phyloP scores from a whole-genome alignment of 1,140 invertebrate species.

The Eufriesea mexicana region DNA sequence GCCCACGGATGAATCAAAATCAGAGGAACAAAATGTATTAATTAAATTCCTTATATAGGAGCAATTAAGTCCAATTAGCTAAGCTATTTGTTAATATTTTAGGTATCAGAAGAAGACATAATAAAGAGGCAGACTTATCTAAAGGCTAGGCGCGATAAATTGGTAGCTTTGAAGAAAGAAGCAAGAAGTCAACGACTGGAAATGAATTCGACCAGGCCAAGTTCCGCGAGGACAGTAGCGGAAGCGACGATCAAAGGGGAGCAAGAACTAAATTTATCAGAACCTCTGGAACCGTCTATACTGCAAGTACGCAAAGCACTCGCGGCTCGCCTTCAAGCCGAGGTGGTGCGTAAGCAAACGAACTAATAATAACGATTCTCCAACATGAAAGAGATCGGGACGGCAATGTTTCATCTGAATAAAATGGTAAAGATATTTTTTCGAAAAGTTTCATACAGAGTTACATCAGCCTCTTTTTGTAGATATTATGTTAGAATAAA shows the following conservation, averaged over 20 bases:
- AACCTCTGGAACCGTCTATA: constrained; percentile 83
- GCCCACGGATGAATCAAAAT: constrained; percentile 13
- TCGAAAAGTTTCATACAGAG: background rate
- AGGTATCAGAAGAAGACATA: constrained; percentile 87
- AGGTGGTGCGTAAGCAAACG: constrained; percentile 85
- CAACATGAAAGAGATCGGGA: background rate
- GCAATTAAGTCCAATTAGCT: background rate
- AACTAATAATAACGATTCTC: constrained; percentile 7
- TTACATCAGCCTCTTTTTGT: background rate
- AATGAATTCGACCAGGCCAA: constrained; percentile 78
- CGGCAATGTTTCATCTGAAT: too few species aligned
- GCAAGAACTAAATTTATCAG: constrained; percentile 68
- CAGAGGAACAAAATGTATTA: constrained; percentile 42
- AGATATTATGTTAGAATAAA: background rate
- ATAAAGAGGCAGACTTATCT: constrained; percentile 91
- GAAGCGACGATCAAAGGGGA: constrained; percentile 77
- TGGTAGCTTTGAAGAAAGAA: constrained; percentile 93
- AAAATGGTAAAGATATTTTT: background rate
- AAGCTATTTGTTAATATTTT: constrained; percentile 1
- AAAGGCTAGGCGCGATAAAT: constrained; percentile 93
- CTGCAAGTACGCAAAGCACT: constrained; percentile 91
- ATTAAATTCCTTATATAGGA: background rate
- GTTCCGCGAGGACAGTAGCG: constrained; percentile 76
- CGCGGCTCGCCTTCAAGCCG: constrained; percentile 91
- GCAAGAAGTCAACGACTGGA: constrained; percentile 90